Base-by-base conservation (phyloP, 2,797 vertebrate species). In the Cichlasoma orientale region DNA sequence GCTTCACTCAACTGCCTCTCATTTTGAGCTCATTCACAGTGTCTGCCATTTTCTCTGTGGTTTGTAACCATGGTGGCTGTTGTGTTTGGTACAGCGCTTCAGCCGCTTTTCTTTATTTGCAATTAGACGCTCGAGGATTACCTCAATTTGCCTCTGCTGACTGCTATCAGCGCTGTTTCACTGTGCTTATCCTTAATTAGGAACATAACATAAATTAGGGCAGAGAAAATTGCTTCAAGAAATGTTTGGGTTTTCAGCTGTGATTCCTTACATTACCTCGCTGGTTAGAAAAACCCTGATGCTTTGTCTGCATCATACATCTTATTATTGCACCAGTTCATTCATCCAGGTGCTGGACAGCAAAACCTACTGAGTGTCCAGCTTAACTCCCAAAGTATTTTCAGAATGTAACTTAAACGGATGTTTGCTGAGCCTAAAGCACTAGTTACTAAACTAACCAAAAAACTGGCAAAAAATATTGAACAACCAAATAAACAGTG, bases 11-110 rank as follows among this genome's bases (percentile, higher is more conserved):
- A 57, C 59, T 11, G 19, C 82, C 73, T 73, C 78, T 85, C 77
- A 79, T 78, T 87, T 86, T 82, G 68, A 84, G 71, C 75, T 69
- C 52, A 31, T 89, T 87, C 83, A 66, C 12, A 5, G 27, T n/a
- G 74, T 77, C 77, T 79, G 75, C 82, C 77, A 86, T 89, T 85
- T 88, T 81, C 80, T 82, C 84, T 38, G 38, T 18, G 82, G 71
- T 85, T 82, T 79, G 88, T 93, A 81, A 89, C 88, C 87, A 91
- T 90, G 86, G 87, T 25, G 74, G 82, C 83, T 79, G 79, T 78
- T 86, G 74, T 86, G 85, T 89, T 87, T 86, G 80, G 50, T 81
- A 9, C 72, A 79, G 66, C 19, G 12, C 84, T 86, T 86, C 79
- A 68, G 71, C 72, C 79, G 80, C 59, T 83, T 85, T 80, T 77